Evolutionary conservation across 2,113 vertebrate genomes (phyloP).

Genomic region (Bos indicus): DNA sequence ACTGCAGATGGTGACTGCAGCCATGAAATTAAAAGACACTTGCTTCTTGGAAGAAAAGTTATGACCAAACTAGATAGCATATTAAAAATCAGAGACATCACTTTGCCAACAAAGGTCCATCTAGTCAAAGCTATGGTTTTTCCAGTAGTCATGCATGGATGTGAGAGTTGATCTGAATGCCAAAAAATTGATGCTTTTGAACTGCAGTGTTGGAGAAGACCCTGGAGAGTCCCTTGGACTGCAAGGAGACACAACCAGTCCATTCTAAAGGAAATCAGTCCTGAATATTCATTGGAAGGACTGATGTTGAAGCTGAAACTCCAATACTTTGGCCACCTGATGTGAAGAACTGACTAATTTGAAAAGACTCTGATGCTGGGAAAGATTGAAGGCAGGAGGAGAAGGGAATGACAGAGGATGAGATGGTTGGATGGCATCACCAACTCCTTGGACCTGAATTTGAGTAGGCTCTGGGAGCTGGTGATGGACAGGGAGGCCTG

Average conservation of each 20-base stretch:
- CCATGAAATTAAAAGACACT: background rate
- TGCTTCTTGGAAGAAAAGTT: background rate
- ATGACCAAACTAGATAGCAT: background rate
- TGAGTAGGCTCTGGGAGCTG: background rate
- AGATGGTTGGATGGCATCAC: background rate
- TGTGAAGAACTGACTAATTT: background rate
- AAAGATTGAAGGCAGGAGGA: background rate
- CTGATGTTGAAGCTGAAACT: background rate
- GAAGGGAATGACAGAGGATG: background rate
- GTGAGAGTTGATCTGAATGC: background rate
- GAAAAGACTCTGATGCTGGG: background rate
- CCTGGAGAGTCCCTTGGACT: background rate
- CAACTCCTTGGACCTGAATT: background rate
- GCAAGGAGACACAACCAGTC: background rate
- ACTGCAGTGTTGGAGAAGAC: background rate
- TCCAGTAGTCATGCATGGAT: background rate
- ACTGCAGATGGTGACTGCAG: background rate
- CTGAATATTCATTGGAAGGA: background rate
- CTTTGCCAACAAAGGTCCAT: fast-evolving
- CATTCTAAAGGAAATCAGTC: background rate
- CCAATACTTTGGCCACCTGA: background rate
- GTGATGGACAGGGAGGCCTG: background rate
- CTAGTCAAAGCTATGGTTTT: background rate
- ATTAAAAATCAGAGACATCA: background rate
- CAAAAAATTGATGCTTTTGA: background rate